These are phyloP conservation scores for Gulo gulo DNA, from an alignment of 2,113 vertebrate species.

Conservation along the genomic window DNA sequence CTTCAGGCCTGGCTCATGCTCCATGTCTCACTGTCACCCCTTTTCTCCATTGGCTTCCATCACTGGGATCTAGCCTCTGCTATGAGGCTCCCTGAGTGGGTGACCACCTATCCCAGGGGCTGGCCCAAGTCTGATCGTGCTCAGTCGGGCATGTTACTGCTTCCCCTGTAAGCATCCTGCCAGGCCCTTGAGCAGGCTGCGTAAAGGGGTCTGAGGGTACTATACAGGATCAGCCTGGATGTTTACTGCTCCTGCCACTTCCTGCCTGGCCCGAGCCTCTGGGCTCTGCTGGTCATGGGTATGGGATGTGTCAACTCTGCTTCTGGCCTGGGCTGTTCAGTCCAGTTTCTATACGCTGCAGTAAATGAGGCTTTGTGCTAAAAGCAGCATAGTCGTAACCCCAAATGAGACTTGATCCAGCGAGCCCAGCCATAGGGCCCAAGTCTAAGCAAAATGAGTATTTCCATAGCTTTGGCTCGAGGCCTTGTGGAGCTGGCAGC, in stretches of 20 bases:
- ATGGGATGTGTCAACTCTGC: background rate
- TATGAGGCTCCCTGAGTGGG: background rate
- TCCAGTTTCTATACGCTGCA: background rate
- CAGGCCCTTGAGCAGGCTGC: background rate
- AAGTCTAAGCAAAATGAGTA: constrained; percentile 5
- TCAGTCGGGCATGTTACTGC: background rate
- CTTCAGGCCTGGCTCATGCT: background rate
- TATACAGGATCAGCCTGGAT: background rate
- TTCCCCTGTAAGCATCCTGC: background rate
- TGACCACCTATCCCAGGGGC: background rate
- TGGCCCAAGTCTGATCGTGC: background rate
- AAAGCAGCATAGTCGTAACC: background rate
- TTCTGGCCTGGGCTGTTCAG: background rate
- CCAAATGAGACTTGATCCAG: background rate
- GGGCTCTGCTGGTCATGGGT: background rate
- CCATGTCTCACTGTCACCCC: background rate
- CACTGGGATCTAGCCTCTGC: background rate
- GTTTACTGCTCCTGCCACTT: background rate
- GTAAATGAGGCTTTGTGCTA: background rate
- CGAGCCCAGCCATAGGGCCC: background rate
- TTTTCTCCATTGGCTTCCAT: background rate
- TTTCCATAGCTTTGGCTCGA: background rate
- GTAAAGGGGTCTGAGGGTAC: background rate
- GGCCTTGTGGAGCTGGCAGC: background rate
- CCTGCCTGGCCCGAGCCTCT: background rate